Conservation (phyloP, 2,113 vertebrate species). For the Melanocharis versteri region DNA sequence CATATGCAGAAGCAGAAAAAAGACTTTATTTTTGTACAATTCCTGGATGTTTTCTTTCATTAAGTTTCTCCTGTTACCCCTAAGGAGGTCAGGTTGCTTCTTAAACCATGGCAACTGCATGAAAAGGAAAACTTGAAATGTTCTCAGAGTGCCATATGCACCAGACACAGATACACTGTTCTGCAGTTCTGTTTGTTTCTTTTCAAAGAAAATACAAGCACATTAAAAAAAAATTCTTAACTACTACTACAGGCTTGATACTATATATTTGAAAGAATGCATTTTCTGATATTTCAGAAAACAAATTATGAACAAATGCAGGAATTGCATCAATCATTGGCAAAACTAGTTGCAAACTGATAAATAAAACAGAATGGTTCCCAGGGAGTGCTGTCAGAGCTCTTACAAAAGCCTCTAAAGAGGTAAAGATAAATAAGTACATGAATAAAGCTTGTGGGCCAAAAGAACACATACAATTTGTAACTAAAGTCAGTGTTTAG, state of each 20-base stretch:
- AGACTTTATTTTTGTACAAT: not conserved
- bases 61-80: not conserved
- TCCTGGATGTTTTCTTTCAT: conserved; percentile 28
- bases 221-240: not conserved
- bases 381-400: not conserved
- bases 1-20: not conserved
- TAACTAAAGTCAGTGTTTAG: not conserved
- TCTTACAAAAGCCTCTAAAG: not conserved
- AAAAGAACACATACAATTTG: not conserved
- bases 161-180: not conserved
- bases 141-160: not conserved
- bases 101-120: not conserved
- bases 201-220: not conserved
- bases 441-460: not conserved
- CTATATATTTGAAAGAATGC: not conserved
- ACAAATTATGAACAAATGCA: not conserved
- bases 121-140: not conserved
- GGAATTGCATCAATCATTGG: not conserved
- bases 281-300: not conserved
- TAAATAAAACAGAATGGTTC: not conserved
- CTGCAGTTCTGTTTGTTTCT: not conserved
- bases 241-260: not conserved
- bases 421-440: not conserved
- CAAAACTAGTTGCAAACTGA: not conserved
- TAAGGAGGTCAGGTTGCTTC: conserved; percentile 19